phyloP scores from a whole-genome alignment of 2,888 invertebrate species.

The Hirtodrosophila duncani region DNA sequence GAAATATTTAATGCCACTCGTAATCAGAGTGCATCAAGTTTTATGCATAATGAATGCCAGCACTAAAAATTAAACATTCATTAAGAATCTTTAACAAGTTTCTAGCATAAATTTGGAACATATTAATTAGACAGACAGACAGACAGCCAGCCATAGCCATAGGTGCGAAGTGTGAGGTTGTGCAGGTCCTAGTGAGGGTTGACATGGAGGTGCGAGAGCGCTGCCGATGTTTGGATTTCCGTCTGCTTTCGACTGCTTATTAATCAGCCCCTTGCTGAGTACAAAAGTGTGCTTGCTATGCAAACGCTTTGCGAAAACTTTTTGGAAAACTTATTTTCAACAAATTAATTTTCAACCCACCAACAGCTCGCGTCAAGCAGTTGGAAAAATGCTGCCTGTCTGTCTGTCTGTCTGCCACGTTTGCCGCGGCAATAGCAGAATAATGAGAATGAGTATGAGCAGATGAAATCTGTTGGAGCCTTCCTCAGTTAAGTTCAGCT shows the following conservation, averaged over 20 bases:
- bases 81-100: slow-evolving; percentile 2
- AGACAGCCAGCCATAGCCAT: no score
- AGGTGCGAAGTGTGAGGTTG: no score
- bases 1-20: slow-evolving; percentile 5
- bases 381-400: no score
- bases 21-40: slow-evolving; percentile 23
- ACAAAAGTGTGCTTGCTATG: slow-evolving; percentile 28
- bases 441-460: not conserved
- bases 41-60: slow-evolving; percentile 51
- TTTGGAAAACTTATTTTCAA: slow-evolving; percentile 72
- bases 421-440: no score
- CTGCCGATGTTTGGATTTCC: not conserved
- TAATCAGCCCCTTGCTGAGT: slow-evolving; percentile 14
- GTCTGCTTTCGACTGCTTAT: slow-evolving; percentile 7
- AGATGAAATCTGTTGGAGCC: not conserved
- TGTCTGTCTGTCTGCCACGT: no score
- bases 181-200: no score
- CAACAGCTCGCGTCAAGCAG: slow-evolving; percentile 24
- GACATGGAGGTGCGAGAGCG: no score
- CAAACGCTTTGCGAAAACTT: slow-evolving; percentile 52
- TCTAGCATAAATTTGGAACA: slow-evolving; percentile 15
- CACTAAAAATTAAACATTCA: slow-evolving; percentile 30
- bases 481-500: slow-evolving; percentile 1
- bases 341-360: slow-evolving; percentile 70
- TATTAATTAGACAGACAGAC: slow-evolving; percentile 55